A percentile compares a stretch with the other conserved stretches of the same genome.
These are phyloP conservation scores for Drosophila kanapiae DNA, from an alignment of 1,140 invertebrate species.

Conservation along the genomic window DNA sequence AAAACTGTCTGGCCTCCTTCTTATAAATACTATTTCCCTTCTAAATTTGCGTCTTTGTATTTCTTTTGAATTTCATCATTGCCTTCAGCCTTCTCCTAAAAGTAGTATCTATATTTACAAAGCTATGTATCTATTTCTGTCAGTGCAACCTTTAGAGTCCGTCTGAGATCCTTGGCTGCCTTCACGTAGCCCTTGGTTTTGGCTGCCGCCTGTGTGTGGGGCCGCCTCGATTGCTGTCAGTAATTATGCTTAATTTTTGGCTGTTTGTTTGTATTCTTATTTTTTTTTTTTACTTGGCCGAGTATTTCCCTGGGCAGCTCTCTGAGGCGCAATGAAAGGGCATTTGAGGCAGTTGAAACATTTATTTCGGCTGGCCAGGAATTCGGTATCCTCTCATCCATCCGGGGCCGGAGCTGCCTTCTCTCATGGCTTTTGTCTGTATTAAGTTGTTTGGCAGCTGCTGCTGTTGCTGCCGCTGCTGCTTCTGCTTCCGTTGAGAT, in stretches of 20 bases:
- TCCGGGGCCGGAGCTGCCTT: conserved; percentile 25
- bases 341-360: conserved; percentile 74
- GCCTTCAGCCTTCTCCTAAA: background rate
- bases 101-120: background rate
- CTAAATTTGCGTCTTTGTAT: too few species aligned
- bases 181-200: conserved; percentile 62
- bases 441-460: conserved; percentile 83
- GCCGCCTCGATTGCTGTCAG: conserved; percentile 77
- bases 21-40: too few species aligned
- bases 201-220: conserved; percentile 62
- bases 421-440: conserved; percentile 64
- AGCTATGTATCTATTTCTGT: background rate
- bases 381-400: conserved; percentile 38
- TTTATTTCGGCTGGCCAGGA: conserved; percentile 64
- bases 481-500: conserved; percentile 55
- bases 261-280: conserved; percentile 54
- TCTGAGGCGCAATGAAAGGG: conserved; percentile 61
- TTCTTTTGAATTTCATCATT: too few species aligned
- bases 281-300: conserved; percentile 28
- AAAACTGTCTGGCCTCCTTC: too few species aligned
- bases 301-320: conserved; percentile 23
- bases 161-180: conserved; percentile 41
- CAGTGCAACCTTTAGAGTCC: conserved; percentile 20
- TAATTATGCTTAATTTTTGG: conserved; percentile 82
- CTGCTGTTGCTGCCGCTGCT: conserved; percentile 37